These are phyloP conservation scores for Parelbella ahira DNA, from an alignment of 2,888 invertebrate genomes.

Conservation along the genomic window DNA sequence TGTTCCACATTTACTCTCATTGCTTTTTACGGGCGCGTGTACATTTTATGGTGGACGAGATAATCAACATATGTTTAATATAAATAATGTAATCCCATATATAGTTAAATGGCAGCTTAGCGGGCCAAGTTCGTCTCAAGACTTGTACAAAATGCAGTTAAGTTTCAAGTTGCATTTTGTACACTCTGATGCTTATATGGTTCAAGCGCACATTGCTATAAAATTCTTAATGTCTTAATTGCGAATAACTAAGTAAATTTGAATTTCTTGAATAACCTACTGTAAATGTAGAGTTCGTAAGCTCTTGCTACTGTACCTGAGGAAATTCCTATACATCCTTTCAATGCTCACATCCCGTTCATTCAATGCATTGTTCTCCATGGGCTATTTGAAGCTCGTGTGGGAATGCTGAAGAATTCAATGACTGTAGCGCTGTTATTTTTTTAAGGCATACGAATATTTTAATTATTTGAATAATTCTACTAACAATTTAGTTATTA, in stretches of 20 bases:
- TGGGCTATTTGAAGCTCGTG: too few species aligned
- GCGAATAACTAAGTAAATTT: not conserved
- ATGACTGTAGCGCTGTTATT: too few species aligned
- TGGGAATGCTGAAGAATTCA: too few species aligned
- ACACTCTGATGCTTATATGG: not conserved
- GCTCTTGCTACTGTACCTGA: too few species aligned
- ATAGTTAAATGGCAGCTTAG: constrained; percentile 10
- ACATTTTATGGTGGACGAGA: constrained; percentile 18
- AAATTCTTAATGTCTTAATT: constrained; percentile 8
- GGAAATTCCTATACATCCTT: too few species aligned
- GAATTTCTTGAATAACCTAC: too few species aligned
- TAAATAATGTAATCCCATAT: constrained; percentile 19
- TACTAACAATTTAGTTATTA: too few species aligned
- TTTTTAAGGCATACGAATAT: too few species aligned
- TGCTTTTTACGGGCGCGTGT: constrained; percentile 9
- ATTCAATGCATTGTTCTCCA: too few species aligned
- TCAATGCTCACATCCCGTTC: too few species aligned
- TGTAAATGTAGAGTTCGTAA: too few species aligned
- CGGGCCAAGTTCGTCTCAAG: constrained; percentile 9
- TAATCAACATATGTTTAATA: constrained; percentile 23
- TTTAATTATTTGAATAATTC: too few species aligned
- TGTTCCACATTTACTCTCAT: constrained; percentile 8
- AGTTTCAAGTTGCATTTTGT: not conserved
- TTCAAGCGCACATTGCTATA: not conserved
- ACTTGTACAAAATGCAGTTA: constrained; percentile 13